Evolutionary conservation across 1,140 invertebrate genomes (phyloP), one percentile per base, ranked within the genome.

Genomic region (Ceratosolen solmsi): DNA sequence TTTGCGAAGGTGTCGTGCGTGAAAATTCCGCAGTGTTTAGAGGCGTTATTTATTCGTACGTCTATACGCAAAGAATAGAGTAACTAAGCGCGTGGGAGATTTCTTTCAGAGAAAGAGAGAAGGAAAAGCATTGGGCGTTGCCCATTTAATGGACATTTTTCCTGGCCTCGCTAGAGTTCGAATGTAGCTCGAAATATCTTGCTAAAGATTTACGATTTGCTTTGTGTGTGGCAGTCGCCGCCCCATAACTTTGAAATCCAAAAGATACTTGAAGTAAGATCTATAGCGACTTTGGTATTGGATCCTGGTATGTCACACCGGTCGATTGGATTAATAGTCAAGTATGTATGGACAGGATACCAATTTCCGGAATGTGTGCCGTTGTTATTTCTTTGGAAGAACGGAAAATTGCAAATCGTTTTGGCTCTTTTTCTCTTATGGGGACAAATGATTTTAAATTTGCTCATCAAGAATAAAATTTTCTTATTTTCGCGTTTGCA

Each of bases 141-240:
- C 65, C 80, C 49, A 73, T 41, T 54, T 41, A 3, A 27, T 20
- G 13, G 9, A 8, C 22, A 36, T 72, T 60, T 71, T 41, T 54
- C 51, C 17, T 41, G 38, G 17, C 7, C 49, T 71, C 54, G n/a
- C n/a, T n/a, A n/a, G n/a, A n/a, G n/a, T n/a, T 8, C 65, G 36
- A 75, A 54, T 5, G 51, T 25, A 68, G 36, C 54, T 38, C 49
- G n/a, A 74, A 74, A 73, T 60, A 80, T 80, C 56, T 73, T 15
- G 58, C 33, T 13, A 11, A 30, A 76, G 80, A 82, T 82, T 82
- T 82, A 82, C 80, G 80, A 72, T 82, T 82, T 22, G 49, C 58
- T 46, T 30, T 60, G 75, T n/a, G 27, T 41, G 1, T 17, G 9
- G 22, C 25, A 20, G 7, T 36, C 25, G 58, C 56, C 63, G 51